phyloP scores from a whole-genome alignment of 2,797 vertebrate species.

The Threskiornis aethiopicus region DNA sequence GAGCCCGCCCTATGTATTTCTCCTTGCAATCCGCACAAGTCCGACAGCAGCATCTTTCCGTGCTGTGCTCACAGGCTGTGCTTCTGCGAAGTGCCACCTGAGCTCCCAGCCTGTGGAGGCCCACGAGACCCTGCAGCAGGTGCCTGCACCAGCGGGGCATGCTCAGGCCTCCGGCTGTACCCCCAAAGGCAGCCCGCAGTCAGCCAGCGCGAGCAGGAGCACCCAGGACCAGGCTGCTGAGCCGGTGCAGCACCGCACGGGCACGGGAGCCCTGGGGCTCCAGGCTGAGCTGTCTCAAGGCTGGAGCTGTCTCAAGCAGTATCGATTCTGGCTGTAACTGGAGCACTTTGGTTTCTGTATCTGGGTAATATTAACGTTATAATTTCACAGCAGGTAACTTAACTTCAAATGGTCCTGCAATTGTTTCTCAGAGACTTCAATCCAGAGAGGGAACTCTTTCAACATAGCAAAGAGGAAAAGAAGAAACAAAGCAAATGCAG shows the following conservation, averaged over 20 bases:
- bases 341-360: neutral
- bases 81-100: neutral
- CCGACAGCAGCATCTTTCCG: neutral
- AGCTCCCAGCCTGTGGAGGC: neutral
- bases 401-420: neutral
- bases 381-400: slow-evolving; percentile 5
- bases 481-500: slow-evolving; percentile 9
- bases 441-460: neutral
- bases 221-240: neutral
- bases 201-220: neutral
- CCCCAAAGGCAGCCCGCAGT: fast-evolving
- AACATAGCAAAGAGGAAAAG: neutral
- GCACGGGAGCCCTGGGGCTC: neutral
- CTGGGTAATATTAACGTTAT: neutral
- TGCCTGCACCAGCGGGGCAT: neutral
- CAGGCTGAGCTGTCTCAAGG: neutral
- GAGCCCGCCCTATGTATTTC: neutral
- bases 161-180: neutral
- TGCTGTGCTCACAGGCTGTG: neutral
- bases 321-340: neutral
- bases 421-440: neutral
- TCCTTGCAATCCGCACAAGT: neutral
- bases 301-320: neutral
- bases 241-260: fast-evolving
- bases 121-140: neutral